Evolutionary conservation across 2,888 invertebrate species (phyloP).

Genomic region (Cerastis leucographa): DNA sequence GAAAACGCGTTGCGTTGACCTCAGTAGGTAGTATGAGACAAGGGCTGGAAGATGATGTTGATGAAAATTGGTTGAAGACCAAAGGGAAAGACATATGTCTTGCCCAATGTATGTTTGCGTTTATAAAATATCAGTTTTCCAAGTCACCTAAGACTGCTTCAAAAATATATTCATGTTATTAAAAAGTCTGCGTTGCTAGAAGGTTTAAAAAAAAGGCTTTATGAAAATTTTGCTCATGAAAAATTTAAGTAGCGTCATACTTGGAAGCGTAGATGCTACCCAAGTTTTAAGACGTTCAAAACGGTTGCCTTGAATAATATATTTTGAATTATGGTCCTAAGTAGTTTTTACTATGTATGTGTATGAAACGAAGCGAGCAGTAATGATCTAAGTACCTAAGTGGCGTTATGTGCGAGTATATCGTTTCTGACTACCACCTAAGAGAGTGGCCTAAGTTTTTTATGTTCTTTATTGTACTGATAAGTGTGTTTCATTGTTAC

Average conservation of each 20-base stretch:
- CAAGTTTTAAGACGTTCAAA: slow-evolving; percentile 41
- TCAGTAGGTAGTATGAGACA: no score
- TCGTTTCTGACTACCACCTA: background rate
- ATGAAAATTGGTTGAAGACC: background rate
- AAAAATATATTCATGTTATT: background rate
- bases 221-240: slow-evolving; percentile 8
- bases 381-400: background rate
- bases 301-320: slow-evolving; percentile 40
- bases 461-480: background rate
- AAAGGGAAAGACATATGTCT: background rate
- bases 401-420: background rate
- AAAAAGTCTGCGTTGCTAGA: background rate
- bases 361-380: background rate
- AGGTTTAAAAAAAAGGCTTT: background rate
- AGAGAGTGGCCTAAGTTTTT: background rate
- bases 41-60: no score
- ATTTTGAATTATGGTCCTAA: slow-evolving; percentile 24
- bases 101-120: background rate
- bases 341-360: background rate
- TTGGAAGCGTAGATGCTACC: slow-evolving; percentile 8
- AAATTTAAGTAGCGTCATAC: slow-evolving; percentile 9
- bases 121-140: background rate
- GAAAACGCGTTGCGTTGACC: no score
- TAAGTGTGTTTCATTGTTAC: no score
- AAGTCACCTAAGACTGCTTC: background rate